phyloP scores from a whole-genome alignment of 1,140 invertebrate species.

The Drosophila guanche region DNA sequence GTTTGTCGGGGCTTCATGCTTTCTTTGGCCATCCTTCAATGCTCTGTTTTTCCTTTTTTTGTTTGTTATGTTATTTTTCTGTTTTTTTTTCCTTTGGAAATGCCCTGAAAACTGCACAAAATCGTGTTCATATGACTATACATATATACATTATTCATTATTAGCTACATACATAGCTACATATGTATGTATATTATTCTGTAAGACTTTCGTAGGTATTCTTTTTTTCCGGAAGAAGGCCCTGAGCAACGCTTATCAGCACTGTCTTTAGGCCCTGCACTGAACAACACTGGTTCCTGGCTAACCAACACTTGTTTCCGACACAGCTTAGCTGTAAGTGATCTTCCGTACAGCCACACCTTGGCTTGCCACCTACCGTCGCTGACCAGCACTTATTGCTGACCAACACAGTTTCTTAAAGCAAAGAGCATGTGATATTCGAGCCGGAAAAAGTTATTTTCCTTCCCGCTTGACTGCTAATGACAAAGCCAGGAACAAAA shows the following conservation, averaged over 20 bases:
- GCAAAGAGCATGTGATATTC: constrained; percentile 21
- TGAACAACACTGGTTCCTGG: no score
- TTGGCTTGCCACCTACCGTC: no score
- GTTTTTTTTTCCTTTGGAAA: constrained; percentile 24
- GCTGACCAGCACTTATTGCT: background rate
- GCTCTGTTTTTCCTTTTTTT: constrained; percentile 9
- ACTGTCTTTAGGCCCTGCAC: no score
- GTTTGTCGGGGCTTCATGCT: constrained; percentile 4
- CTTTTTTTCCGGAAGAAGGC: background rate
- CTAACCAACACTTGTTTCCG: no score
- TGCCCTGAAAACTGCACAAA: constrained; percentile 14
- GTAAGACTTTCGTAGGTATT: no score
- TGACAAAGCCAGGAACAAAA: constrained; percentile 53
- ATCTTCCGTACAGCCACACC: no score
- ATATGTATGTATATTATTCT: no score
- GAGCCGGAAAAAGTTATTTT: constrained; percentile 12
- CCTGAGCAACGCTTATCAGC: background rate
- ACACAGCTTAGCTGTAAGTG: no score
- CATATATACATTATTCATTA: no score
- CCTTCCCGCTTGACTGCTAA: constrained; percentile 53
- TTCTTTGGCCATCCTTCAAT: constrained; percentile 8
- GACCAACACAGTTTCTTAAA: background rate
- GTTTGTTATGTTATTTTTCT: background rate
- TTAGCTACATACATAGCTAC: no score
- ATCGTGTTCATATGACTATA: background rate